A percentile compares a stretch with the other conserved stretches of the same genome.
These are phyloP conservation scores for Dicranocentrus wangi DNA, from an alignment of 2,888 invertebrate species.

Conservation along the genomic window DNA sequence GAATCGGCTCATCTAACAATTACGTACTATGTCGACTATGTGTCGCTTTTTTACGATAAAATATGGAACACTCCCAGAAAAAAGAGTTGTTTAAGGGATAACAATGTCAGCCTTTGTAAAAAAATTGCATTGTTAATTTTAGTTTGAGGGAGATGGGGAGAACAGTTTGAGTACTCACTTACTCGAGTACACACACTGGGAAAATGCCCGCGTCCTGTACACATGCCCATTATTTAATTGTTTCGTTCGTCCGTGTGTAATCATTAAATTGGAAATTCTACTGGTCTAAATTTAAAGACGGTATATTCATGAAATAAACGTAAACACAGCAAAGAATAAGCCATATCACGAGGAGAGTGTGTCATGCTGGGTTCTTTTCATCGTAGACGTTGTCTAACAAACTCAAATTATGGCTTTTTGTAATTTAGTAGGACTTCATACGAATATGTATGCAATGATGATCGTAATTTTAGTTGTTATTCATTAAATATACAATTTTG, in stretches of 20 bases:
- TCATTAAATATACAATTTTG: too few species aligned
- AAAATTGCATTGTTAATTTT: slow-evolving; percentile 27
- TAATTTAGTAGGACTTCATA: too few species aligned
- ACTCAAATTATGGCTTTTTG: too few species aligned
- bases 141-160: slow-evolving; percentile 36
- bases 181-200: slow-evolving; percentile 11
- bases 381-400: too few species aligned
- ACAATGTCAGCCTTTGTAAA: slow-evolving; percentile 25
- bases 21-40: slow-evolving; percentile 9
- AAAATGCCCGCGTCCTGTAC: slow-evolving; percentile 39
- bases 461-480: too few species aligned
- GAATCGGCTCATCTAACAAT: slow-evolving; percentile 19
- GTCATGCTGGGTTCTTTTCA: slow-evolving; percentile 12
- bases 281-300: too few species aligned
- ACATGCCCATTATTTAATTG: slow-evolving; percentile 50
- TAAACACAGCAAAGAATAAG: slow-evolving; percentile 12
- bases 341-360: too few species aligned
- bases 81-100: slow-evolving; percentile 44
- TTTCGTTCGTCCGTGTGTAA: slow-evolving; percentile 31
- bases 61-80: slow-evolving; percentile 11
- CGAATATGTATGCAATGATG: too few species aligned
- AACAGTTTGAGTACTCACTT: slow-evolving; percentile 27
- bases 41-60: slow-evolving; percentile 11
- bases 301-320: slow-evolving; percentile 27
- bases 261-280: too few species aligned